phyloP scores from a whole-genome alignment of 2,113 vertebrate species.

The Chauna torquata region DNA sequence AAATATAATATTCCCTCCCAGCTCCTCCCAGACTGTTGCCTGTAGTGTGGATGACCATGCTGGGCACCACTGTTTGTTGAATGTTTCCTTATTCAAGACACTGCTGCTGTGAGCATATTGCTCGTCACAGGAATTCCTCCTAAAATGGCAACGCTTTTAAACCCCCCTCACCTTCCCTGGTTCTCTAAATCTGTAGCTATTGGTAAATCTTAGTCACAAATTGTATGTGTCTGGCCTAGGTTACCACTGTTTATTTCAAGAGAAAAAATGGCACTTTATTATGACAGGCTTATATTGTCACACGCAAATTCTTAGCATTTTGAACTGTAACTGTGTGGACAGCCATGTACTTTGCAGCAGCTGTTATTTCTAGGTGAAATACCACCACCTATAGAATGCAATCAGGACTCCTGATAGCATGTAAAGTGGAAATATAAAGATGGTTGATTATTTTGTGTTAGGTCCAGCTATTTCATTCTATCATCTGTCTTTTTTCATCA shows the following conservation, averaged over 20 bases:
- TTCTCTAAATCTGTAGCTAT: not conserved
- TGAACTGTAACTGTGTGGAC: not conserved
- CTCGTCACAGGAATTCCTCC: not conserved
- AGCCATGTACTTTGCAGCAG: not conserved
- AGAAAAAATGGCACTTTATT: not conserved
- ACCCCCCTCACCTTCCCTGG: accelerated
- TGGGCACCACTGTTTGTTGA: not conserved
- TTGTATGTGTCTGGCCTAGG: not conserved
- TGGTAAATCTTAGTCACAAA: not conserved
- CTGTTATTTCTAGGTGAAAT: constrained; percentile 72
- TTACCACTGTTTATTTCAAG: not conserved
- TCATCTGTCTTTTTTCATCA: constrained; percentile 79
- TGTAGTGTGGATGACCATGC: not conserved
- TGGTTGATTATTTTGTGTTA: constrained; percentile 78
- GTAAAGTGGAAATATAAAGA: constrained; percentile 78
- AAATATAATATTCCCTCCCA: not conserved
- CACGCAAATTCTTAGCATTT: constrained; percentile 3
- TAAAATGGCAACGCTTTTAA: not conserved
- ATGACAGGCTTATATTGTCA: not conserved
- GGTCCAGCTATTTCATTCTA: constrained; percentile 71
- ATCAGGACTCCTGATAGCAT: constrained; percentile 74
- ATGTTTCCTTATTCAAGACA: not conserved
- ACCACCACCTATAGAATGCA: constrained; percentile 62
- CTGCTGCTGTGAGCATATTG: not conserved
- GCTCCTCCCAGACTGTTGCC: not conserved